Base-by-base conservation (phyloP, 2,888 invertebrate species). In the Lasioglossum leucozonium region DNA sequence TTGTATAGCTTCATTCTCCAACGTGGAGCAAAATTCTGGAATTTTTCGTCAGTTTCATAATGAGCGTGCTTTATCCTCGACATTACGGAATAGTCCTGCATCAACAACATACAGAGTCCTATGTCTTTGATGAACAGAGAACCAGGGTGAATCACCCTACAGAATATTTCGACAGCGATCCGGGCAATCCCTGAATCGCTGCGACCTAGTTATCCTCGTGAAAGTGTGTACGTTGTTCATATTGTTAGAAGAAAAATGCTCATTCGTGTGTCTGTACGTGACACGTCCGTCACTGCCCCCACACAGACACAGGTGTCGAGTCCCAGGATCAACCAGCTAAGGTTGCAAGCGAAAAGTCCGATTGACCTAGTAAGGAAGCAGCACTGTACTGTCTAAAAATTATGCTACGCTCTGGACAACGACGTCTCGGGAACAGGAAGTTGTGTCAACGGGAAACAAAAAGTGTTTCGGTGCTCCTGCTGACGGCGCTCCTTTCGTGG, bases 371-470 rank as follows among this genome's bases (percentile, higher is more conserved):
- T 40, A 71, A 42, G 26, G 16, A 71, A 71, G 26, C 26, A 16
- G 71, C 26, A 44, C 13, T 4, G 16, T 42, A n/a, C 42, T 62
- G 30, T 62, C 62, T 42, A 71, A 71, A 71, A 71, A 71, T 42
- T 71, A 42, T 58, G 40, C 40, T 58, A 18, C 74, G 10, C 40
- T 74, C 51, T 58, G 26, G 30, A 30, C 74, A 51, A 55, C 37
- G 37, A 40, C 55, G 51, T 74, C 74, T 58, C 37, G 26, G 74
- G 2, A 58, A 58, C 26, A 26, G 71, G 37, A 71, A 71, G 42
- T 42, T 42, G 26, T 71, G 42, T 42, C 71, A 71, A 42, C 42
- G 18, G 4, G 69, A 69, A 69, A 69, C 69, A 69, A 69, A 69
- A 69, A 40, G 40, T n/a, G n/a, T 37, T 71, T 71, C 42, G 13